These are phyloP conservation scores for Catostylus mosaicus DNA, from an alignment of 30 jellyfish, hydroid and myxozoan species.

Conservation along the genomic window DNA sequence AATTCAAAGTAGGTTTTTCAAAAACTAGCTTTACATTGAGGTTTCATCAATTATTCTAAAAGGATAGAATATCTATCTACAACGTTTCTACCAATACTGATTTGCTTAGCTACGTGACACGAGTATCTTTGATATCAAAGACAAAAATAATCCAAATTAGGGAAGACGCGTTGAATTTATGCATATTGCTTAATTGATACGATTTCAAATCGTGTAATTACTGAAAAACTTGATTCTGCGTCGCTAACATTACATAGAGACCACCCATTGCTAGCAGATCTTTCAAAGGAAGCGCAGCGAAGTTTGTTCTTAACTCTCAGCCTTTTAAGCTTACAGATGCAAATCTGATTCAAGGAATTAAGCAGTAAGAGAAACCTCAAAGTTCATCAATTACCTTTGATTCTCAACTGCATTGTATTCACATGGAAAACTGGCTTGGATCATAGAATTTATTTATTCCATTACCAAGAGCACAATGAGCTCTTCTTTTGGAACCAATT, in stretches of 20 bases:
- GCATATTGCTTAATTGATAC: conserved; percentile 48
- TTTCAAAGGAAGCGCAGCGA: conserved; percentile 39
- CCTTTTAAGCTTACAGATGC: conserved; percentile 25
- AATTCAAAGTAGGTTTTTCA: conserved; percentile 17
- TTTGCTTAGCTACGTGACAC: conserved; percentile 40
- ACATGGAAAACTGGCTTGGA: conserved; percentile 22
- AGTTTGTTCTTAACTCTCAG: conserved; percentile 20
- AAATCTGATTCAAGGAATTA: conserved; percentile 47
- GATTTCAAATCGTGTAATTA: conserved; percentile 35
- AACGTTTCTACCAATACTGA: neutral
- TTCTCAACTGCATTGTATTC: conserved; percentile 6
- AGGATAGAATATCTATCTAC: conserved; percentile 23
- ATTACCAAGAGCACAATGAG: conserved; percentile 3
- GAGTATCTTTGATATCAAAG: conserved; percentile 3
- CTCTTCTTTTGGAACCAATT: neutral
- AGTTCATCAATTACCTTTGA: conserved; percentile 33
- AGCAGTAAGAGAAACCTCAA: conserved; percentile 44
- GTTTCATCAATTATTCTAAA: conserved; percentile 45
- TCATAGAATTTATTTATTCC: conserved; percentile 26
- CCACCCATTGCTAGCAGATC: conserved; percentile 46
- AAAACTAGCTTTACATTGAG: conserved; percentile 12
- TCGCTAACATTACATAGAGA: conserved; percentile 45
- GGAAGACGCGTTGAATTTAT: conserved; percentile 34
- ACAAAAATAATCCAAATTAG: conserved; percentile 53
- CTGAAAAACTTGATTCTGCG: conserved; percentile 33